Evolutionary conservation across 2,797 vertebrate genomes (phyloP), one percentile per base, ranked within the genome.

Genomic region (Pipistrellus nathusii): DNA sequence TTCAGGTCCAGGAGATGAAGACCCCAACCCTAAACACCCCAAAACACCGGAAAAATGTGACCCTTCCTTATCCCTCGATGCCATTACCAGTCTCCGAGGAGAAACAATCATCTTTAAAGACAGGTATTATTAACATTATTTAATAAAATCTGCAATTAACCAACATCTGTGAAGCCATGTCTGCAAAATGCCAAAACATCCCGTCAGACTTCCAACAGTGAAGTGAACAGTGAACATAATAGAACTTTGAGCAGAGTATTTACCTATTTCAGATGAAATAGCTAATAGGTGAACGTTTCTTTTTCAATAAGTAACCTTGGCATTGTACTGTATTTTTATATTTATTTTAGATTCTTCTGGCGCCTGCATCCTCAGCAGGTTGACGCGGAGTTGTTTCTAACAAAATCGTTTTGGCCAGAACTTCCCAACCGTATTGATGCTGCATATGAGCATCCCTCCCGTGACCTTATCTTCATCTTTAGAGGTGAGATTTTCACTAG

Each of bases 41-140:
- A 99, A 99, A 76, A 99, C 99, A 1, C 99, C 99, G 3, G 97
- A 98, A 69, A 99, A 99, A 97, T 99, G 99, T 98, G 99, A 99
- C 93, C 98, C 98, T 7, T 94, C 97, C 93, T 96, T 99, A 86
- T 98, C 97, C 51, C 98, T 99, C 76, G 99, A 99, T 96, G 99
- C 99, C 18, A 98, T 99, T 76, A 99, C 99, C 72, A 99, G 99
- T 95, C 99, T 99, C 92, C 98, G 99, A 96, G 99, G 99, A 94
- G 99, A 99, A 98, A 99, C 98, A 69, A 96, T 99, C 76, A 96
- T 99, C 96, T 99, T 99, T 96, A 99, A 99, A 98, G 99, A 99
- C 98, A 99, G 99, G 99, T 99, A 96, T 69, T 82, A 14, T 68
- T 57, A 15, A 41, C 18, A 38, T 77, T 48, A 51, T 12, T 25